phyloP scores from a whole-genome alignment of 2,113 vertebrate genomes.

The Amazona guildingii region DNA sequence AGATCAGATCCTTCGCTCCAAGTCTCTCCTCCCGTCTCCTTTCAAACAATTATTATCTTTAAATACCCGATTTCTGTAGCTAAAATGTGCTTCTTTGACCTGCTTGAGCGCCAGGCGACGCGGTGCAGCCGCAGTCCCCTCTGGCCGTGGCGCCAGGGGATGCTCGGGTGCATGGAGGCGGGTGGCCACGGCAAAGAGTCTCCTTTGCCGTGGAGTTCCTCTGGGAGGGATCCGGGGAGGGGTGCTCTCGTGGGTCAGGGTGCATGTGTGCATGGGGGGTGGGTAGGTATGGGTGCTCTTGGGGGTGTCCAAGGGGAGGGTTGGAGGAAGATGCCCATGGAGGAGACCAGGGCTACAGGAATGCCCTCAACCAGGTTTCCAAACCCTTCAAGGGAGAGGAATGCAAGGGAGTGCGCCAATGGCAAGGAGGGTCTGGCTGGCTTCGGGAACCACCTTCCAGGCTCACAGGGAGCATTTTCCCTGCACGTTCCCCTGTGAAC shows the following conservation, averaged over 20 bases:
- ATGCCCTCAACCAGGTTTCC: not conserved
- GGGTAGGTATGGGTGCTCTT: not conserved
- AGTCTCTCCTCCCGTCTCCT: slow-evolving; percentile 51
- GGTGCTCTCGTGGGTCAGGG: not conserved
- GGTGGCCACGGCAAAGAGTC: not conserved
- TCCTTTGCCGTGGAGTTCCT: slow-evolving; percentile 35
- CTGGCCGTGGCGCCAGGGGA: not conserved
- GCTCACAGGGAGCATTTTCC: rapidly evolving
- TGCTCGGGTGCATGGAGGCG: not conserved
- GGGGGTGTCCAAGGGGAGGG: rapidly evolving
- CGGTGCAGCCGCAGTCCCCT: slow-evolving; percentile 20
- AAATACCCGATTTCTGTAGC: slow-evolving; percentile 77
- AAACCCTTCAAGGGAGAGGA: not conserved
- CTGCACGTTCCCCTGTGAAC: not conserved
- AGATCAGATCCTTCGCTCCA: slow-evolving; percentile 9
- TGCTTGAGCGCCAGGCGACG: slow-evolving; percentile 58
- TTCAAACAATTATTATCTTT: not conserved
- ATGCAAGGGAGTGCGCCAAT: rapidly evolving
- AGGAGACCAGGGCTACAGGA: not conserved
- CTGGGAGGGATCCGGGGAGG: not conserved
- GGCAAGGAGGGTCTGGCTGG: not conserved
- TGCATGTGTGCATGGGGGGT: not conserved
- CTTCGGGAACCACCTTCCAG: not conserved
- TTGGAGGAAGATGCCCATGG: not conserved
- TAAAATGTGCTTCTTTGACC: slow-evolving; percentile 82